Base-by-base conservation (phyloP, 2,797 vertebrate genomes). In the Muscicapa striata region DNA sequence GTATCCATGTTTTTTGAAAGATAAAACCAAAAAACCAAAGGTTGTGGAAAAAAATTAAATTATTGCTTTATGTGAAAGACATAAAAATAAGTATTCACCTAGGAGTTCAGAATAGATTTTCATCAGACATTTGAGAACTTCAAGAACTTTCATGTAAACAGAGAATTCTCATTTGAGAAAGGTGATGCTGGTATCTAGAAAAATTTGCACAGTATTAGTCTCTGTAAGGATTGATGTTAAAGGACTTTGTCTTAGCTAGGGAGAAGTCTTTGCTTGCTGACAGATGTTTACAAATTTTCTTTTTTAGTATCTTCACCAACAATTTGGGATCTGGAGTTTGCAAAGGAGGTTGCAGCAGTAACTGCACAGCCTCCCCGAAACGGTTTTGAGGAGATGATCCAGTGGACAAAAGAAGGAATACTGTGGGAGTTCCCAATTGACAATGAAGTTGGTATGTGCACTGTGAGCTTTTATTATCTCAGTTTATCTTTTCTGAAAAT, bases 321-420 rank as follows among this genome's bases (percentile, higher is more conserved):
- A n/a, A 97, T 99, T 48, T 99, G 99, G 99, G 99, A 99, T 90
- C 38, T 99, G 78, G 99, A 99, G 63, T 98, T 99, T 94, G 98
- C 98, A 5, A 97, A 98, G 87, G 90, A 98, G 55, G 84, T 99
- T 73, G 97, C 97, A 17, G 66, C 87, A 52, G 34, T 95, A 15
- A 93, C 89, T 62, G 97, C 98, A 40, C 98, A 98, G 57, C 92
- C 82, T 52, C 98, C 98, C 32, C 97, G 97, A 18, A 99, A 99
- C 2, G 98, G 98, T 36, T 98, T 99, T 94, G 99, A 99, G 88
- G 99, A 99, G 96, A 99, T 99, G 98, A 99, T 99, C 83, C 98
- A 99, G 95, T 99, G 99, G 99, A 99, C 99, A 26, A 98, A 98
- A 96, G 98, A 99, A 27, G 99, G 99, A 27, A 99, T 98, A 91